Conservation (phyloP, 37 sponge, comb jelly and placozoan genomes). For the Oscarella lobularis region DNA sequence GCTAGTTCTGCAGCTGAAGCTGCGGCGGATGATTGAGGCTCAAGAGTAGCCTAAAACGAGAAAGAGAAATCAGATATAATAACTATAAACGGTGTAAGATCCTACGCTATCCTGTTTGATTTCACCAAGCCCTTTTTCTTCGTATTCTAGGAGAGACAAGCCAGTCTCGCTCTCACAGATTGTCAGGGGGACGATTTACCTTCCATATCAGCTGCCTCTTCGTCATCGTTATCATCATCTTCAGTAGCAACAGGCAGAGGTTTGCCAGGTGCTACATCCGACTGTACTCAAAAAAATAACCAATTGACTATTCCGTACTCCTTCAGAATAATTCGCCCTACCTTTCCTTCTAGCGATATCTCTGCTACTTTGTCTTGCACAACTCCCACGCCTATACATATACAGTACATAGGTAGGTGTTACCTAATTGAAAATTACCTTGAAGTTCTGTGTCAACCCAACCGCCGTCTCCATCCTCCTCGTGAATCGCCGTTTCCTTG, state of each 20-base stretch:
- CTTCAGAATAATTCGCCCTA: no score
- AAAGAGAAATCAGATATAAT: background rate
- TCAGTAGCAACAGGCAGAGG: slow-evolving; percentile 4
- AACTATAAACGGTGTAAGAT: background rate
- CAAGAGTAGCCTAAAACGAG: slow-evolving; percentile 10
- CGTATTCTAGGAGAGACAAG: slow-evolving; percentile 2
- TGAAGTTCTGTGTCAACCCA: slow-evolving; percentile 99
- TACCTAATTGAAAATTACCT: no score
- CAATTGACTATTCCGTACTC: no score
- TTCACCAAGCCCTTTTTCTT: slow-evolving; percentile 5
- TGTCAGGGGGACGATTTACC: slow-evolving; percentile 3
- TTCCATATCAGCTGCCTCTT: slow-evolving; percentile 52
- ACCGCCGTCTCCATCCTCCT: slow-evolving; percentile 79
- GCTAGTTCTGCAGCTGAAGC: slow-evolving; percentile 9
- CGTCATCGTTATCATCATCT: slow-evolving; percentile 54
- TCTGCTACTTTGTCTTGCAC: slow-evolving; percentile 30
- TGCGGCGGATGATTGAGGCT: background rate
- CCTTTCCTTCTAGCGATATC: slow-evolving; percentile 29
- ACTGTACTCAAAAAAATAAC: no score
- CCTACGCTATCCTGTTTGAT: background rate
- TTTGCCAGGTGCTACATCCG: no score
- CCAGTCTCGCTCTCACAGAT: background rate
- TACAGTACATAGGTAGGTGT: background rate
- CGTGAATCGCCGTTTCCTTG: slow-evolving; percentile 72
- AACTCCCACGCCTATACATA: background rate